Evolutionary conservation across 2,797 vertebrate species (phyloP).

Genomic region (Hyperoplus immaculatus): DNA sequence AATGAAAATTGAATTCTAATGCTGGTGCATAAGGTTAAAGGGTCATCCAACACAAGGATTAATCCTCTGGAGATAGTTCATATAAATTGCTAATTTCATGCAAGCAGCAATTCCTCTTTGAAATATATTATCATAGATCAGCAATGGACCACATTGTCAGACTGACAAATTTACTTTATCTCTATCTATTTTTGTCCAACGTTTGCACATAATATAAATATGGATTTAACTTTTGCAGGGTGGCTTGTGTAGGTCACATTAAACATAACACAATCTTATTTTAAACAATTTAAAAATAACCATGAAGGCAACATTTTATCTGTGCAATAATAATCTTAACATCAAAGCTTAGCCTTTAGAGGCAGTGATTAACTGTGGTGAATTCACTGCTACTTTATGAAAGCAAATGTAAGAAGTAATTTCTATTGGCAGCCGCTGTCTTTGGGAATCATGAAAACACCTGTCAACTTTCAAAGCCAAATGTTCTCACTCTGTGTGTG

Average conservation of each 20-base stretch:
- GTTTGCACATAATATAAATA: not conserved
- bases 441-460: conserved; percentile 3
- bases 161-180: no score
- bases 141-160: no score
- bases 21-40: no score
- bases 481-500: not conserved
- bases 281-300: not conserved
- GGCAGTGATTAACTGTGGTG: not conserved
- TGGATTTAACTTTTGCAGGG: not conserved
- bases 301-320: not conserved
- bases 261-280: not conserved
- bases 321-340: conserved; percentile 2
- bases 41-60: no score
- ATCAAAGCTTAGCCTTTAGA: conserved; percentile 3
- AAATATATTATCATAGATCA: not conserved
- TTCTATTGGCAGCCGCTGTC: conserved; percentile 13
- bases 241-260: not conserved
- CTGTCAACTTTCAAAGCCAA: conserved; percentile 21
- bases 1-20: no score
- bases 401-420: conserved; percentile 22
- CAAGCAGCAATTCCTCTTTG: no score
- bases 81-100: no score
- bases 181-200: not conserved
- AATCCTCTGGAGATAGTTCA: no score
- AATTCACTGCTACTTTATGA: conserved; percentile 1